Evolutionary conservation across 2,888 invertebrate species (phyloP), one percentile per base, ranked within the genome.

Genomic region (Brenthis hecate): DNA sequence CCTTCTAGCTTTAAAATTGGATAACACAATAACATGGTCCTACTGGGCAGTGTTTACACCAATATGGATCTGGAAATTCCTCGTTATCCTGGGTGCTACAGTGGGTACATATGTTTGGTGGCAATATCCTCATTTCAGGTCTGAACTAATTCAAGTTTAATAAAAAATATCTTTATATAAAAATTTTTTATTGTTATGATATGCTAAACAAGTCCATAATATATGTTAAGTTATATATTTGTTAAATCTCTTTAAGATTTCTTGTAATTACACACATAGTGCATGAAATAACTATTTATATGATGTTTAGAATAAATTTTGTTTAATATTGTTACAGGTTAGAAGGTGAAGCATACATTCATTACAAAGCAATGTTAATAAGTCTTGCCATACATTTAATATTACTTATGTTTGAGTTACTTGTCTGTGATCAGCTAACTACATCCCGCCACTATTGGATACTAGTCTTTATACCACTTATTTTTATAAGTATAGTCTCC

Each of bases 321-420:
- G 11, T 43, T 8, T 8, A 6, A 11, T 65, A 54, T 69, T 71
- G 73, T 92, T 94, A 61, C 89, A 97, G 99, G 85, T 92, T 98
- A 78, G 99, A 99, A 93, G 98, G 98, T 75, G 98, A 98, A 92
- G 97, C 98, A 6, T 98, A 99, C 86, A 96, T 98, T 53, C 99
- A 99, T 87, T 99, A 98, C 88, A 99, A 99, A 88, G 98, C 99
- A 16, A 99, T 99, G 99, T 93, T 99, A 71, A 98, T 99, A 84
- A 98, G 98, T 73, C 94, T 99, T 77, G 97, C 98, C 57, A 94
- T 99, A 81, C 99, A 99, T 86, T 93, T 99, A 72, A 97, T 99
- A 77, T 92, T 99, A 74, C 93, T 99, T 36, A 98, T 99, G 97
- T 99, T 99, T 91, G 99, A 99, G 88, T 91, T 99, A 74, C 93